Evolutionary conservation across 2,113 vertebrate genomes (phyloP).

Genomic region (Entelurus aequoreus): DNA sequence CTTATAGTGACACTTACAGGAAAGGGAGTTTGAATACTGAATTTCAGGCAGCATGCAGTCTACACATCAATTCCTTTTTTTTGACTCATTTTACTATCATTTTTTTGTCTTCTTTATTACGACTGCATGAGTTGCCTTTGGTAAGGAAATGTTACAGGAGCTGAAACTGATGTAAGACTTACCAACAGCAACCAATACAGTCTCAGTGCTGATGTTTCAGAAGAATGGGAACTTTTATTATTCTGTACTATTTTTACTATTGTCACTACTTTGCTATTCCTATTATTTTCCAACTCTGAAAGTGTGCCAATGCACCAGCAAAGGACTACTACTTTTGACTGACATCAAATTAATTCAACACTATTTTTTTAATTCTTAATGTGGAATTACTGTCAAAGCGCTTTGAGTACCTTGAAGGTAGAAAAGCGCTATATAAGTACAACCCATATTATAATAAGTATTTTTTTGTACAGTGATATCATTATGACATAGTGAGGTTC

Average conservation of each 20-base stretch:
- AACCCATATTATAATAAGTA: too few relatives aligned
- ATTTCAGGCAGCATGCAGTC: constrained; percentile 39
- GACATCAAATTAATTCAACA: not conserved
- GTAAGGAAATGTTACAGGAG: constrained; percentile 29
- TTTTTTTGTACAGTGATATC: too few relatives aligned
- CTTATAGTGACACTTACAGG: constrained; percentile 27
- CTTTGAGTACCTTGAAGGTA: too few relatives aligned
- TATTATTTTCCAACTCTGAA: constrained; percentile 1
- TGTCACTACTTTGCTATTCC: not conserved
- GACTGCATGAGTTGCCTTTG: constrained; percentile 21
- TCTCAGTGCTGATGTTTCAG: constrained; percentile 27
- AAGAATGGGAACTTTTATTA: constrained; percentile 18
- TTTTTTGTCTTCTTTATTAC: constrained; percentile 7
- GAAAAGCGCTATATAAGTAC: too few relatives aligned
- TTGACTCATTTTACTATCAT: constrained; percentile 16
- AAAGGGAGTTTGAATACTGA: constrained; percentile 37
- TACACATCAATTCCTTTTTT: constrained; percentile 51
- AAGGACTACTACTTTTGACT: not conserved
- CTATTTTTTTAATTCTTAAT: not conserved
- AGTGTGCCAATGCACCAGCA: not conserved
- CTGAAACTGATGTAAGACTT: constrained; percentile 53
- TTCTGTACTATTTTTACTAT: constrained; percentile 13
- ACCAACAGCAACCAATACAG: constrained; percentile 34
- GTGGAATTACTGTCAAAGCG: too few relatives aligned
- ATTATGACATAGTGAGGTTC: too few relatives aligned